phyloP scores from a whole-genome alignment of 2,113 vertebrate genomes.

The Atlantisia rogersi region DNA sequence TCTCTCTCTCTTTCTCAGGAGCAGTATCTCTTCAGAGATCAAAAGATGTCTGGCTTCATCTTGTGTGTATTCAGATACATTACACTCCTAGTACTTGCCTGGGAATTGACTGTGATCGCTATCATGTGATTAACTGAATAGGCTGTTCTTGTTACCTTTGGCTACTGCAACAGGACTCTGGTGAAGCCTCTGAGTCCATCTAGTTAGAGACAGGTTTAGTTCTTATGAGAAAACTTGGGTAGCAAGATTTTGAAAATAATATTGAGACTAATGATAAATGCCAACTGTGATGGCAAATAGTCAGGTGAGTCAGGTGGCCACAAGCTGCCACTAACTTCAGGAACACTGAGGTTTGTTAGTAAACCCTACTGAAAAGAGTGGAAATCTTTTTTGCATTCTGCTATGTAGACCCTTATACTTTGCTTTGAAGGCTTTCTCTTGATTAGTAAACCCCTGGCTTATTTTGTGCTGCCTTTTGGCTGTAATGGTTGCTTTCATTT shows the following conservation, averaged over 20 bases:
- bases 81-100: neutral
- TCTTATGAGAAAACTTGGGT: neutral
- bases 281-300: neutral
- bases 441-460: neutral
- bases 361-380: neutral
- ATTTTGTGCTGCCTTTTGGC: neutral
- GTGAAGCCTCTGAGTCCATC: neutral
- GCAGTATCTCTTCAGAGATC: constrained; percentile 13
- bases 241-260: neutral
- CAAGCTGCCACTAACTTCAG: neutral
- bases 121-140: neutral
- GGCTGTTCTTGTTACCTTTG: neutral
- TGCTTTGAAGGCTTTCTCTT: neutral
- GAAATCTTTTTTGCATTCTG: neutral
- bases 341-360: neutral
- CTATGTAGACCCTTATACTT: neutral
- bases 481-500: neutral
- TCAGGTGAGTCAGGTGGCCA: neutral
- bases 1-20: neutral
- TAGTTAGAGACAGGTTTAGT: neutral
- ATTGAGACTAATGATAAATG: neutral
- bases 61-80: neutral
- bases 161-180: neutral
- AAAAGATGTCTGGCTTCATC: constrained; percentile 26
- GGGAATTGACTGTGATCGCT: neutral